Evolutionary conservation across 2,888 invertebrate species (phyloP).

Genomic region (Blera fallax): DNA sequence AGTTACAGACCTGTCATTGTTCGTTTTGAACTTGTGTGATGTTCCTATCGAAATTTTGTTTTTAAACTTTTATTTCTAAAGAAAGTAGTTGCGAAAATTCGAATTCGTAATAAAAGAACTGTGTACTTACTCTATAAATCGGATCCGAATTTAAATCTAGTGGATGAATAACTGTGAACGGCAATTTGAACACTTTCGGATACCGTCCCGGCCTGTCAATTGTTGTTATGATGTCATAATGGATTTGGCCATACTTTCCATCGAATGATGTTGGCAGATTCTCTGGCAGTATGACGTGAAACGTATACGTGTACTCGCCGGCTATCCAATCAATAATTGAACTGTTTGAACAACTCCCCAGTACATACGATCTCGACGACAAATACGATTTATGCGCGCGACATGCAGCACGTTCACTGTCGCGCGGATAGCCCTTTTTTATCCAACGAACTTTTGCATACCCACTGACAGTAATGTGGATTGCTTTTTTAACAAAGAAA

Average conservation of each 20-base stretch:
- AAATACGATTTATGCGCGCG: constrained; percentile 81
- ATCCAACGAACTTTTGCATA: constrained; percentile 82
- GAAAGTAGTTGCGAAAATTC: too few relatives aligned
- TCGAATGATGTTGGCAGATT: constrained; percentile 91
- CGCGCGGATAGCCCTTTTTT: constrained; percentile 81
- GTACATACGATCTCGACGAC: constrained; percentile 79
- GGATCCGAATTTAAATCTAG: constrained; percentile 90
- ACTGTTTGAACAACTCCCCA: constrained; percentile 82
- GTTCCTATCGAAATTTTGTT: too few relatives aligned
- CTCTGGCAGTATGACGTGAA: constrained; percentile 85
- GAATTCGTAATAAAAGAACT: too few relatives aligned
- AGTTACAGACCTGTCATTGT: too few relatives aligned
- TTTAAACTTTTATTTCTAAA: too few relatives aligned
- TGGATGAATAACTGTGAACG: constrained; percentile 90
- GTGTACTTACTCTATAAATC: constrained; percentile 86
- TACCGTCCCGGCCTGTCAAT: constrained; percentile 93
- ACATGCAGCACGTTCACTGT: constrained; percentile 80
- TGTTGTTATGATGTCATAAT: constrained; percentile 90
- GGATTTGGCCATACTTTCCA: constrained; percentile 88
- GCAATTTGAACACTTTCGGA: constrained; percentile 90
- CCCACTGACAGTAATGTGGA: constrained; percentile 81
- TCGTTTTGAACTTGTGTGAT: too few relatives aligned
- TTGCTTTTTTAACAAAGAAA: too few relatives aligned
- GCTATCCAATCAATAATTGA: constrained; percentile 85
- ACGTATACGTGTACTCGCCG: constrained; percentile 89